phyloP scores from a whole-genome alignment of 2,888 invertebrate genomes.

The Drosophila nr. perissopoda region DNA sequence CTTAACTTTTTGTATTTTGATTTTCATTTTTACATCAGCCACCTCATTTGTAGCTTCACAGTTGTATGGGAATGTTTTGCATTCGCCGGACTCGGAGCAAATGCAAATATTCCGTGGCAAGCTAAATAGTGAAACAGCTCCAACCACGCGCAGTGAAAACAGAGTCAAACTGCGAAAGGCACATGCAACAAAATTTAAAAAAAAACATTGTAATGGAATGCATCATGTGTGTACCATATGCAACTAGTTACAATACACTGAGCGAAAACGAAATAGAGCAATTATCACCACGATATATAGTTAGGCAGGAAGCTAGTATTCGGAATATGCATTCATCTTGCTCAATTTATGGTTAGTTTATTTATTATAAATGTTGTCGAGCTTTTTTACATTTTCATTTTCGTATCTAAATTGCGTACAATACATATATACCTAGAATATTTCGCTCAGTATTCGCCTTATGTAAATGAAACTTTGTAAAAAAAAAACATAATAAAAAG shows the following conservation, averaged over 20 bases:
- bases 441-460: slow-evolving; percentile 11
- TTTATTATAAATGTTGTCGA: too few relatives aligned
- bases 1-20: not conserved
- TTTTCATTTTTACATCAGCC: not conserved
- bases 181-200: slow-evolving; percentile 41
- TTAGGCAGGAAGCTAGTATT: not conserved
- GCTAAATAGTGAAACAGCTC: slow-evolving; percentile 22
- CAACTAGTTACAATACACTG: slow-evolving; percentile 60
- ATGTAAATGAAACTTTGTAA: not conserved
- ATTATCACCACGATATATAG: not conserved
- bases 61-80: not conserved
- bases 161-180: slow-evolving; percentile 26
- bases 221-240: slow-evolving; percentile 73
- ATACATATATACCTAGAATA: not conserved
- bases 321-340: not conserved
- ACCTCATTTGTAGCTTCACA: not conserved
- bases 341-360: not conserved
- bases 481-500: not conserved
- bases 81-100: not conserved
- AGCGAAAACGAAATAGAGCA: slow-evolving; percentile 18
- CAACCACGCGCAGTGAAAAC: slow-evolving; percentile 28
- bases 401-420: not conserved
- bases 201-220: slow-evolving; percentile 52
- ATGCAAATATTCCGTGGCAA: not conserved
- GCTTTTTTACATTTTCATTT: not conserved